These are phyloP conservation scores for Colinus virginianus DNA, from an alignment of 2,113 vertebrate species.

Conservation along the genomic window DNA sequence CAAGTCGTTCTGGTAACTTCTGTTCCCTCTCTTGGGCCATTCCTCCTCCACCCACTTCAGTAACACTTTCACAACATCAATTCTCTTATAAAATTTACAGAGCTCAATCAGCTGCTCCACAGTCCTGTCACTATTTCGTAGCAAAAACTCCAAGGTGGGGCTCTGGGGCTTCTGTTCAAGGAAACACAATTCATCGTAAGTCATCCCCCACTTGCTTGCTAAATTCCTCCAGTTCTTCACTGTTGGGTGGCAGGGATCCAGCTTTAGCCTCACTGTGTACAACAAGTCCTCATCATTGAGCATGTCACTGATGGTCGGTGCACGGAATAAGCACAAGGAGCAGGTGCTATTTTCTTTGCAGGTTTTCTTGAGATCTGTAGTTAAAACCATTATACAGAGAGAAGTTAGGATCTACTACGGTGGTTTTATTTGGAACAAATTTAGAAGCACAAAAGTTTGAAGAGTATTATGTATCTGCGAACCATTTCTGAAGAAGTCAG, in stretches of 20 bases:
- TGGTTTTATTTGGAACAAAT: background rate
- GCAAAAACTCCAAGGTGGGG: constrained; percentile 93
- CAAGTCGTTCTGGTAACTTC: constrained; percentile 75
- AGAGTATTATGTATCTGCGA: background rate
- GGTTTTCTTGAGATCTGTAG: constrained; percentile 67
- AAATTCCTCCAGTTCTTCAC: constrained; percentile 99
- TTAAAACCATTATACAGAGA: constrained; percentile 14
- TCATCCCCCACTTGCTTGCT: constrained; percentile 99
- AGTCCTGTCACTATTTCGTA: constrained; percentile 92
- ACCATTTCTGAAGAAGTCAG: background rate
- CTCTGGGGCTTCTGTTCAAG: constrained; percentile 95
- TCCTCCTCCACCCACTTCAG: constrained; percentile 94
- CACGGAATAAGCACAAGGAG: constrained; percentile 76
- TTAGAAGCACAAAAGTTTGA: background rate
- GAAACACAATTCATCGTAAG: constrained; percentile 93
- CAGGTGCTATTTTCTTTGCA: constrained; percentile 73
- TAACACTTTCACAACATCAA: constrained; percentile 91
- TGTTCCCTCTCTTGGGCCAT: constrained; percentile 89
- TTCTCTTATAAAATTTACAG: constrained; percentile 92
- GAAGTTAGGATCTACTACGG: constrained; percentile 11
- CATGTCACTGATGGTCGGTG: constrained; percentile 94
- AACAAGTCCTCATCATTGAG: constrained; percentile 96
- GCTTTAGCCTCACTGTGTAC: constrained; percentile 91
- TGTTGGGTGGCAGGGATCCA: constrained; percentile 94
- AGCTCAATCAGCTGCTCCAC: constrained; percentile 93